phyloP scores from a whole-genome alignment of 2,888 invertebrate species.

The Labia minor region DNA sequence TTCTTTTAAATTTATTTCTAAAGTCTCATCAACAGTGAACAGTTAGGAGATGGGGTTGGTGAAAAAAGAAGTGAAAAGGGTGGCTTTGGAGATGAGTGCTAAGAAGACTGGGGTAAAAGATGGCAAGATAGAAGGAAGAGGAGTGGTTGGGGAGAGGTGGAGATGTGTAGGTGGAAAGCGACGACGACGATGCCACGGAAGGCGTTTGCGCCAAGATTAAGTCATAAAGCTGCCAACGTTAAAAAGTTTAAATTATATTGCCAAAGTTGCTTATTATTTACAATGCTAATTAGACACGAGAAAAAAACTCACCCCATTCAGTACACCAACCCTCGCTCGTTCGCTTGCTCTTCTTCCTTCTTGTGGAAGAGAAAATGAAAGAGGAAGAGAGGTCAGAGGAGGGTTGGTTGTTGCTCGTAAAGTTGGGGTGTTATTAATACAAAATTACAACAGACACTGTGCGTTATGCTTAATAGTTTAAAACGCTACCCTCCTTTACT shows the following conservation, averaged over 20 bases:
- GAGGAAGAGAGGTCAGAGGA: neutral
- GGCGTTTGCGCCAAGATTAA: conserved; percentile 8
- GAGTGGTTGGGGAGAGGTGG: neutral
- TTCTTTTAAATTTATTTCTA: neutral
- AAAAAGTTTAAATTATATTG: conserved; percentile 13
- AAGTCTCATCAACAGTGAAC: conserved; percentile 13
- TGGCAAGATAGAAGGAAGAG: neutral
- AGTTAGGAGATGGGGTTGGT: neutral
- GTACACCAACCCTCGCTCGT: neutral
- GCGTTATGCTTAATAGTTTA: conserved; percentile 13
- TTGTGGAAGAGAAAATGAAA: neutral
- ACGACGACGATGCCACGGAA: neutral
- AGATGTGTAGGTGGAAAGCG: neutral
- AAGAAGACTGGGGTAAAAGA: neutral
- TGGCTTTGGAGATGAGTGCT: neutral
- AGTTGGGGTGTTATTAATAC: conserved; percentile 13
- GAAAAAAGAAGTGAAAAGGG: neutral
- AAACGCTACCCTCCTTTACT: neutral
- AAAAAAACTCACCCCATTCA: neutral
- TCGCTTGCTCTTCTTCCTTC: neutral
- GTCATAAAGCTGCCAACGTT: conserved; percentile 13
- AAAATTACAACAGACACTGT: conserved; percentile 13
- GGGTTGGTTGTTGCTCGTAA: neutral
- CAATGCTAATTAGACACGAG: conserved; percentile 2
- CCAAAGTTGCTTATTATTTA: conserved; percentile 13